phyloP scores from a whole-genome alignment of 2,113 vertebrate genomes.

The Ascaphus truei region DNA sequence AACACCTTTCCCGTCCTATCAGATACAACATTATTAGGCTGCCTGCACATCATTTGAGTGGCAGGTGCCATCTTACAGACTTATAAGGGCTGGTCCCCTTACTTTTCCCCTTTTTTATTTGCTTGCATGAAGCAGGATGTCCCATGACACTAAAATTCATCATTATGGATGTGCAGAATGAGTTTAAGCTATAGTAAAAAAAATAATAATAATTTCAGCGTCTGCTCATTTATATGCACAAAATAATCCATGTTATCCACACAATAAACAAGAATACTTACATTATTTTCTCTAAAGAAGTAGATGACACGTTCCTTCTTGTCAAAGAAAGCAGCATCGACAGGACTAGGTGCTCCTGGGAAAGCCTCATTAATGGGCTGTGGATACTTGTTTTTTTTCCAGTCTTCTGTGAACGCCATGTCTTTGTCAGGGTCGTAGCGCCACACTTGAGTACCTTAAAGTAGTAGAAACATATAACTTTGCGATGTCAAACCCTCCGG shows the following conservation, averaged over 20 bases:
- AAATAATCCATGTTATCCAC: not conserved
- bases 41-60: too few relatives aligned
- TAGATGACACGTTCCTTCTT: constrained; percentile 31
- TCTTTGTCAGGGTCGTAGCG: constrained; percentile 39
- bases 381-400: constrained; percentile 28
- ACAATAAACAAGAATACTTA: constrained; percentile 5
- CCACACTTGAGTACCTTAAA: constrained; percentile 37
- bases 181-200: not conserved
- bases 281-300: constrained; percentile 34
- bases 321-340: constrained; percentile 36
- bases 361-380: constrained; percentile 32
- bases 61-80: too few relatives aligned
- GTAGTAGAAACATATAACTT: not conserved
- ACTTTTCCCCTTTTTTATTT: too few relatives aligned
- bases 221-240: too few relatives aligned
- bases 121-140: too few relatives aligned
- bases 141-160: too few relatives aligned
- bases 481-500: too few relatives aligned
- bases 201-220: too few relatives aligned
- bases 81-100: too few relatives aligned
- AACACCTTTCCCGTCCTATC: too few relatives aligned
- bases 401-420: constrained; percentile 36
- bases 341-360: constrained; percentile 27
- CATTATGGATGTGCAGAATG: too few relatives aligned
- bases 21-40: too few relatives aligned